phyloP scores from a whole-genome alignment of 2,113 vertebrate genomes.

The Alligator mississippiensis region DNA sequence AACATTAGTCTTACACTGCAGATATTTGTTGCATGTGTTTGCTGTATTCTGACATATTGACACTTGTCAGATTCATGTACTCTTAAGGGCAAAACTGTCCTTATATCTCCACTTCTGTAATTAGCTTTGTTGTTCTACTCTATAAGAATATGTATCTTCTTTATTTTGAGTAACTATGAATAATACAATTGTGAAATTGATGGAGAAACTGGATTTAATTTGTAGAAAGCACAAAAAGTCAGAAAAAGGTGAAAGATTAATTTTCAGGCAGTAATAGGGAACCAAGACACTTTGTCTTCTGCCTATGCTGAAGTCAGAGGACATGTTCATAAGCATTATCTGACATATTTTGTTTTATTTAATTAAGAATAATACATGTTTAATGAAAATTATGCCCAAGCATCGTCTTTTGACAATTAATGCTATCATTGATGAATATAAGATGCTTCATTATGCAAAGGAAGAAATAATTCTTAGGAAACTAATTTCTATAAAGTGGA shows the following conservation, averaged over 20 bases:
- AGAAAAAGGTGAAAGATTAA: neutral
- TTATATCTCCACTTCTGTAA: neutral
- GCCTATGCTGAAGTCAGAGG: neutral
- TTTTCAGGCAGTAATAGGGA: neutral
- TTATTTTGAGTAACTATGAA: neutral
- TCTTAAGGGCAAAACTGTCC: neutral
- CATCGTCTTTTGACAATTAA: constrained; percentile 11
- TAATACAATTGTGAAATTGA: neutral
- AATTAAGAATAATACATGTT: constrained; percentile 20
- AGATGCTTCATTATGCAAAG: neutral
- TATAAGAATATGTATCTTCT: neutral
- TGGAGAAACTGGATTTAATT: neutral
- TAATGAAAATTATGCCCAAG: constrained; percentile 22
- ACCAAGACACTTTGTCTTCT: neutral
- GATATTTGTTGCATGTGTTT: neutral
- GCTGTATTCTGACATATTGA: neutral
- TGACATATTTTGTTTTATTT: constrained; percentile 8
- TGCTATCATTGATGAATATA: neutral
- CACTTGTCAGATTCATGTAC: neutral
- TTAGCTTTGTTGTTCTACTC: neutral
- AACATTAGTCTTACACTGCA: too few species aligned
- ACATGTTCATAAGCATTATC: neutral
- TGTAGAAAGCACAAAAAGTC: neutral
- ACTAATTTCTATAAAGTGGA: neutral
- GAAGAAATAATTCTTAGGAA: neutral